A percentile compares a stretch with the other conserved stretches of the same genome.
These are phyloP conservation scores for Schizothorax lantsangensis DNA, from an alignment of 2,797 vertebrate species.

Conservation along the genomic window DNA sequence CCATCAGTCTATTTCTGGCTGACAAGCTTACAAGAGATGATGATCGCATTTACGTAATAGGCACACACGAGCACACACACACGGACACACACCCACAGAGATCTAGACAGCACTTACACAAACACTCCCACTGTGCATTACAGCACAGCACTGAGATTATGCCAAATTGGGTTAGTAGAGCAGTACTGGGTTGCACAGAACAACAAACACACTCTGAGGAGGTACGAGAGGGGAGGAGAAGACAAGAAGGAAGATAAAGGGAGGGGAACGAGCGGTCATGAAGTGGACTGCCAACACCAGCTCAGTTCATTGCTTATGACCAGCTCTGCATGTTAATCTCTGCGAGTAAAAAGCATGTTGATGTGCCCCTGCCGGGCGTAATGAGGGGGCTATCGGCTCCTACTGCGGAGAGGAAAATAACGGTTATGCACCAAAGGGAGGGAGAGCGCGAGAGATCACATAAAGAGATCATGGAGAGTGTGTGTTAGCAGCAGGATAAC, in stretches of 20 bases:
- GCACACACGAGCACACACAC: slow-evolving; percentile 1
- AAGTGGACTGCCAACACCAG: slow-evolving; percentile 6
- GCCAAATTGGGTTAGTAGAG: slow-evolving; percentile 54
- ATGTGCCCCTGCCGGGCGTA: slow-evolving; percentile 45
- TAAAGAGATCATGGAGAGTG: slow-evolving; percentile 44
- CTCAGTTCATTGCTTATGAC: slow-evolving; percentile 6
- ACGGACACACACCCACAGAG: slow-evolving; percentile 41
- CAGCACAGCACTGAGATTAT: slow-evolving; percentile 48
- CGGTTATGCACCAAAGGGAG: slow-evolving; percentile 17
- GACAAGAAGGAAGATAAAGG: slow-evolving; percentile 10
- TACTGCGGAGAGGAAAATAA: slow-evolving; percentile 41
- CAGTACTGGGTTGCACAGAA: slow-evolving; percentile 51
- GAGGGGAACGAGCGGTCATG: not conserved
- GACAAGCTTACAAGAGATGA: slow-evolving; percentile 50
- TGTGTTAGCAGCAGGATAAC: slow-evolving; percentile 42
- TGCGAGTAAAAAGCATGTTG: slow-evolving; percentile 47
- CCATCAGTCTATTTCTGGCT: slow-evolving; percentile 49
- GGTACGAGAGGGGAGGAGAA: slow-evolving; percentile 1
- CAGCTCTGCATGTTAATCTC: slow-evolving; percentile 36
- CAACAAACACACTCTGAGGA: slow-evolving; percentile 37
- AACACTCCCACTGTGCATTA: slow-evolving; percentile 50
- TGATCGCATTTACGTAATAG: slow-evolving; percentile 47
- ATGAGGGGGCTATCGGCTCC: slow-evolving; percentile 36
- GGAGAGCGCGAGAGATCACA: slow-evolving; percentile 32
- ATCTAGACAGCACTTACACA: slow-evolving; percentile 50